Evolutionary conservation across 1,140 invertebrate genomes (phyloP), one percentile per base, ranked within the genome.

Genomic region (Tetramorium parvispinum): DNA sequence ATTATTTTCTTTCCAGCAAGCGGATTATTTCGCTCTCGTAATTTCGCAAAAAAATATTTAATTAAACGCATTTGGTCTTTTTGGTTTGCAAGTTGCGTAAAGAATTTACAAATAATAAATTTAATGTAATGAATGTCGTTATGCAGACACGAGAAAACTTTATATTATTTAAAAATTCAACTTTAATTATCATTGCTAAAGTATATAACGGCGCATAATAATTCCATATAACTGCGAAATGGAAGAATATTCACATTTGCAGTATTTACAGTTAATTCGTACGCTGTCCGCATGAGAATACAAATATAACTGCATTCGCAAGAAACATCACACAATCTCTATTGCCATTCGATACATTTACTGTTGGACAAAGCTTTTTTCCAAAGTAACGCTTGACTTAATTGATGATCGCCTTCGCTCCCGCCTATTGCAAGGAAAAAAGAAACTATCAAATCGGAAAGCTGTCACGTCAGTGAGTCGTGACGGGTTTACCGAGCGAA

Each of bases 211-310:
- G n/a, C 63, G 18, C 37, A 24, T n/a, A 18, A 65, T 46, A 76
- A 24, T 59, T 61, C 0, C 24, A 11, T 40, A 1, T 4, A 40
- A 8, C 43, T 59, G 59, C 7, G 2, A 59, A 59, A 76, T 43
- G 7, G 4, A 43, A 43, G 2, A 76, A 5, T 8, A 40, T 59
- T 75, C 2, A 40, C 3, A 18, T 75, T 37, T 32, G 21, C n/a
- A 32, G 27, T 5, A 59, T 63, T 78, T 49, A 49, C 16, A 63
- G 6, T 63, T 78, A 66, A 46, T 27, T 16, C 21, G 6, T 51
- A 55, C 55, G 76, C 73, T 75, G 68, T 89, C 85, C 77, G 85
- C 85, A 91, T 86, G 68, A 91, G 83, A 91, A 77, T 88, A 83
- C 49, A 16, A 16, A 53, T 37, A 18, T 65, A 49, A 46, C 32